Percentiles rank a stretch among this genome's conserved stretches.
Evolutionary conservation across 2,797 vertebrate species (phyloP).

Genomic region (Falco cherrug): DNA sequence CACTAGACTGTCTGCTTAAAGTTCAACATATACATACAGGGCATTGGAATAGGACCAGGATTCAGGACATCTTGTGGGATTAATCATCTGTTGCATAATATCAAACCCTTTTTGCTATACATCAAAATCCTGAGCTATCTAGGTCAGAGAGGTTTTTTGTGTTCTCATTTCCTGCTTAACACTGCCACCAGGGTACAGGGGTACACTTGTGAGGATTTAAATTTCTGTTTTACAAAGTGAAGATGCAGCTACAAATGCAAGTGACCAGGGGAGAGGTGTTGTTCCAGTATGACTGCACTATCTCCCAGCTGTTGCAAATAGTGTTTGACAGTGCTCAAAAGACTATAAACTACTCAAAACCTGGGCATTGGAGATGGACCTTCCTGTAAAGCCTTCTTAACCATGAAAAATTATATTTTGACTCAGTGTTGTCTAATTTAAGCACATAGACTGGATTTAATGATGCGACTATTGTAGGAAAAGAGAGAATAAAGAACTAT

Average conservation of each 20-base stretch:
- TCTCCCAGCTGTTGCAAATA: background rate
- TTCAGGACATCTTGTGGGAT: slow-evolving; percentile 7
- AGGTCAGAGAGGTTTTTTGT: slow-evolving; percentile 35
- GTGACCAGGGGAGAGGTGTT: background rate
- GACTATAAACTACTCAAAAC: background rate
- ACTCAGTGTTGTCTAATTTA: background rate
- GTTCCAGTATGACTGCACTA: background rate
- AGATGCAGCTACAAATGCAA: background rate
- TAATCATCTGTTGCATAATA: slow-evolving; percentile 33
- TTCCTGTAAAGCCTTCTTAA: background rate
- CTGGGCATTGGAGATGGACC: background rate
- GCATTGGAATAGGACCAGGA: background rate
- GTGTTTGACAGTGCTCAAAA: background rate
- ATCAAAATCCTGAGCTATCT: slow-evolving; percentile 42
- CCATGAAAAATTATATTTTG: background rate
- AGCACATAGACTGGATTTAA: background rate
- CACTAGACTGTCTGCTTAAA: background rate
- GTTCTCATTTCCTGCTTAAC: slow-evolving; percentile 22
- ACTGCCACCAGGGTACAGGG: background rate
- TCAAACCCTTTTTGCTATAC: background rate
- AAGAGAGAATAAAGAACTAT: background rate
- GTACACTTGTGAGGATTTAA: slow-evolving; percentile 10
- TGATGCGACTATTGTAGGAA: background rate
- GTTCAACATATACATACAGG: background rate
- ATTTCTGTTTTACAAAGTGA: background rate